Evolutionary conservation across 92 coral and sea anemone species (phyloP).

Genomic region (Nematostella vectensis): DNA sequence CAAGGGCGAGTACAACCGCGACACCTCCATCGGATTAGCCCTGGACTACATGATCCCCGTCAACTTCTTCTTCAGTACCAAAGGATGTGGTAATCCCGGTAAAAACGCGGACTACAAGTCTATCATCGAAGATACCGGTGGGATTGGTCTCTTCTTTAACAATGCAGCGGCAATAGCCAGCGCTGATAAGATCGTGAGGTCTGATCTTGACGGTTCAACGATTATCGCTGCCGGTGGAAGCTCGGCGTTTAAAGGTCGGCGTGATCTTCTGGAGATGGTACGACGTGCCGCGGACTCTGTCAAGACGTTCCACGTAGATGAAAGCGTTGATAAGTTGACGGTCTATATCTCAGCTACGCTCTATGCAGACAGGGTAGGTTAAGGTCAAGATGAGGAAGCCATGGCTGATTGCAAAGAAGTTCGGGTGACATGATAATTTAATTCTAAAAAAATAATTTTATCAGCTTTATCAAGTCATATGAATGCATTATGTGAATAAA

Average conservation of each 20-base stretch:
- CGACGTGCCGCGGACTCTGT: neutral
- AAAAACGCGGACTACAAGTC: slow-evolving; percentile 7
- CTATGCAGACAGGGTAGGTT: too few species aligned
- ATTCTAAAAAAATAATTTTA: too few species aligned
- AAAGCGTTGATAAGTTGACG: slow-evolving; percentile 42
- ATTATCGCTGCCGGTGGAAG: slow-evolving; percentile 26
- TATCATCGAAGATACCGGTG: slow-evolving; percentile 44
- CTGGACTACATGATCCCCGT: slow-evolving; percentile 36
- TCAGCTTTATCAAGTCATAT: too few species aligned
- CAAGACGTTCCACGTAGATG: slow-evolving; percentile 48
- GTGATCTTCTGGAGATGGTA: slow-evolving; percentile 5
- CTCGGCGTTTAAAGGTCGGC: slow-evolving; percentile 2
- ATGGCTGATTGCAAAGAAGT: too few species aligned
- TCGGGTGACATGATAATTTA: too few species aligned
- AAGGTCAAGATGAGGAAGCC: too few species aligned
- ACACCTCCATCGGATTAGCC: slow-evolving; percentile 44
- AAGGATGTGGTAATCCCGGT: slow-evolving; percentile 13
- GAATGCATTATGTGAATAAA: too few species aligned
- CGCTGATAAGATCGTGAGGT: slow-evolving; percentile 22
- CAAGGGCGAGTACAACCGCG: slow-evolving; percentile 35
- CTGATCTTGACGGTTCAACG: slow-evolving; percentile 30
- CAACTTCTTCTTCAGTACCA: slow-evolving; percentile 56
- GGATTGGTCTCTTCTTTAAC: slow-evolving; percentile 44
- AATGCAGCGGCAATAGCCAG: slow-evolving; percentile 29
- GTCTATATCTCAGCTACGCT: slow-evolving; percentile 45